Evolutionary conservation across 1,140 invertebrate species (phyloP).

Genomic region (Philotrypesis tridentata): DNA sequence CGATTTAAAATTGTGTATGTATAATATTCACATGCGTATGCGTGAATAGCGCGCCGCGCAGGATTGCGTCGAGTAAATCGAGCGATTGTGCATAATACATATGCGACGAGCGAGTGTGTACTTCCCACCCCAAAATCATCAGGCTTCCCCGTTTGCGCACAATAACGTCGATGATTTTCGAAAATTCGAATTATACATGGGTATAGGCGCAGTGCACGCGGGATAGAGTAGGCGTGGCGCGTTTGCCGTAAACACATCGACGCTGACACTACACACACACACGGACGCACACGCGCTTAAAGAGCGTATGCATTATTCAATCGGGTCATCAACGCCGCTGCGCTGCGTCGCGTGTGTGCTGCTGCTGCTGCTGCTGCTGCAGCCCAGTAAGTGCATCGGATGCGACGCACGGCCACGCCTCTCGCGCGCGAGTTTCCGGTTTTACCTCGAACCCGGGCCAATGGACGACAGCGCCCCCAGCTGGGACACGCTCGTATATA

Average conservation of each 20-base stretch:
- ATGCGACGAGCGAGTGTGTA: too few relatives aligned
- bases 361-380: too few relatives aligned
- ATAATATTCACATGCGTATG: not conserved
- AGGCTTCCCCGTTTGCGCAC: not conserved
- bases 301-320: slow-evolving; percentile 58
- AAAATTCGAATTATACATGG: not conserved
- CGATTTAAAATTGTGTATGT: not conserved
- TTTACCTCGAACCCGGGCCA: slow-evolving; percentile 57
- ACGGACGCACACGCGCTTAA: not conserved
- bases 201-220: too few relatives aligned
- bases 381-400: slow-evolving; percentile 61
- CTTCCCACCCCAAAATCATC: not conserved
- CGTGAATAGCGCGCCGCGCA: too few relatives aligned
- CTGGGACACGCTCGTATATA: not conserved
- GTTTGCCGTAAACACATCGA: not conserved
- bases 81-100: not conserved
- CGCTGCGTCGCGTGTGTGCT: slow-evolving; percentile 52
- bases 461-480: slow-evolving; percentile 44
- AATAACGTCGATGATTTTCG: not conserved
- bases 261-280: not conserved
- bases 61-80: not conserved
- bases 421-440: slow-evolving; percentile 56
- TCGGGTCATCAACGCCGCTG: slow-evolving; percentile 53
- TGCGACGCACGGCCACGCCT: slow-evolving; percentile 58
- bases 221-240: slow-evolving; percentile 21